A percentile compares a stretch with the other conserved stretches of the same genome.
phyloP scores from a whole-genome alignment of 1,140 invertebrate genomes.

The Procambarus virginalis region DNA sequence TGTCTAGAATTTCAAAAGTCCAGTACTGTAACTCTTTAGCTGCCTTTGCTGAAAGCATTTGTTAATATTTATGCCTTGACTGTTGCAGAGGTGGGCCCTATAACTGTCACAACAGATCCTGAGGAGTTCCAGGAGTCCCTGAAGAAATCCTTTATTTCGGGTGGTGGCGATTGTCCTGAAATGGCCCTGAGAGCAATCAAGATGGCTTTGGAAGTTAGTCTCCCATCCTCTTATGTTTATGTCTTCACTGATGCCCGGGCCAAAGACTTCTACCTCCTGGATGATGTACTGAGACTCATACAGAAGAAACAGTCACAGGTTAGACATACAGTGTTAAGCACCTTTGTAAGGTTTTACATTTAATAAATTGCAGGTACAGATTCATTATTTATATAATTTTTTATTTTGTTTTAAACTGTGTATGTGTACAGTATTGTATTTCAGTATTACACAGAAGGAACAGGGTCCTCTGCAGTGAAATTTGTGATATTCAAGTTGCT shows the following conservation, averaged over 20 bases:
- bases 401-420: too few relatives aligned
- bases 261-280: constrained; percentile 80
- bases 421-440: too few relatives aligned
- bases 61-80: too few relatives aligned
- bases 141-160: constrained; percentile 78
- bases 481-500: too few relatives aligned
- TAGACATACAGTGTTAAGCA: constrained; percentile 51
- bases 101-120: constrained; percentile 79
- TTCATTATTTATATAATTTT: too few relatives aligned
- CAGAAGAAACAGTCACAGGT: constrained; percentile 84
- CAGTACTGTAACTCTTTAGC: not conserved
- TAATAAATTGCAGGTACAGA: too few relatives aligned
- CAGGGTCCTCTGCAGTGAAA: too few relatives aligned
- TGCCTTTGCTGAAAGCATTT: too few relatives aligned
- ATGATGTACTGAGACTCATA: constrained; percentile 80
- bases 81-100: constrained; percentile 79
- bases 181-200: constrained; percentile 81
- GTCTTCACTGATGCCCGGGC: constrained; percentile 86
- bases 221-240: constrained; percentile 83
- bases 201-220: constrained; percentile 79
- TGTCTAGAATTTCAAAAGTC: too few relatives aligned
- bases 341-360: too few relatives aligned
- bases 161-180: constrained; percentile 86
- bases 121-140: constrained; percentile 78
- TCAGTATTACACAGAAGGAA: too few relatives aligned